Percentiles rank a stretch among this genome's conserved stretches.
These are phyloP conservation scores for Mesoligia furuncula DNA, from an alignment of 2,888 invertebrate species.

Conservation along the genomic window DNA sequence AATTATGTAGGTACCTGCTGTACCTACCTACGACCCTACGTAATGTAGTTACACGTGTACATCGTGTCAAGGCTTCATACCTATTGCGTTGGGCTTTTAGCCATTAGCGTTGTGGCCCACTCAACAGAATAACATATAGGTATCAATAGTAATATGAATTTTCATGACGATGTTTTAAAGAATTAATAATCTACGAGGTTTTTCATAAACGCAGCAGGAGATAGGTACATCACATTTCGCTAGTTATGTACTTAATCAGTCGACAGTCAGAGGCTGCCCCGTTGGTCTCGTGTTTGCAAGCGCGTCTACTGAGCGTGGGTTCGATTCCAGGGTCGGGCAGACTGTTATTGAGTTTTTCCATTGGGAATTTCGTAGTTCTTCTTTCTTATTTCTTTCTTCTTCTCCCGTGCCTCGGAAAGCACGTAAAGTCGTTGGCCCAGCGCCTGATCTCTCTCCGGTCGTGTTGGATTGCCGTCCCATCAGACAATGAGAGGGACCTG, in stretches of 20 bases:
- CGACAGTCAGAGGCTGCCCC: no score
- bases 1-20: neutral
- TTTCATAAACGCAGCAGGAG: neutral
- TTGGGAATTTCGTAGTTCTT: no score
- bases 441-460: no score
- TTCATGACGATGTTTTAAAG: neutral
- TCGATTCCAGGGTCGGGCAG: no score
- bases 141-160: neutral
- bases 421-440: no score
- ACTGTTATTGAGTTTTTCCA: no score
- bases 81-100: neutral
- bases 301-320: no score
- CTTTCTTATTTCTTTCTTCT: no score
- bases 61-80: slow-evolving; percentile 30
- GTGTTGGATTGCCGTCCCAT: no score
- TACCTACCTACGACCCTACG: neutral
- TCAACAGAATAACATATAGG: neutral
- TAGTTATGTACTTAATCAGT: neutral
- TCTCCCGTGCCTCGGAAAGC: no score
- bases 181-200: neutral
- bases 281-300: no score
- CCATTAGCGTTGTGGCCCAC: neutral
- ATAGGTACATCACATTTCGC: neutral
- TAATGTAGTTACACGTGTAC: neutral
- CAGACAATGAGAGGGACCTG: no score